phyloP scores from a whole-genome alignment of 1,140 invertebrate species.

The Drosophila pseudoobscura region DNA sequence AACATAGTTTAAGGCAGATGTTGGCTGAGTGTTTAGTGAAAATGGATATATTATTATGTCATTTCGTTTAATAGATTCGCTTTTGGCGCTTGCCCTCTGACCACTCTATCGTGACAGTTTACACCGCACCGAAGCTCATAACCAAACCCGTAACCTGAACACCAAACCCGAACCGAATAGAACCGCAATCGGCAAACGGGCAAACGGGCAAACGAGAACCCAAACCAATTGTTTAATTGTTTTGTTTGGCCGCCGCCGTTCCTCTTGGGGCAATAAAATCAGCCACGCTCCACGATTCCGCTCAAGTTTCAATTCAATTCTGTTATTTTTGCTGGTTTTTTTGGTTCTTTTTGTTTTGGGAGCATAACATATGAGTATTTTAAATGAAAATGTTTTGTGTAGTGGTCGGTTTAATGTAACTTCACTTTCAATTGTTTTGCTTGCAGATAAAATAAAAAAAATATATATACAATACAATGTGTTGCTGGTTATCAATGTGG shows the following conservation, averaged over 20 bases:
- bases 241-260: conserved; percentile 49
- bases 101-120: conserved; percentile 56
- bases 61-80: conserved; percentile 37
- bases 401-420: conserved; percentile 21
- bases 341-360: conserved; percentile 23
- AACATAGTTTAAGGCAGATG: not conserved
- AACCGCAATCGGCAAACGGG: too few species aligned
- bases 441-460: conserved; percentile 32
- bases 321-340: not conserved
- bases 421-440: conserved; percentile 47
- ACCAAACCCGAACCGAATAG: too few species aligned
- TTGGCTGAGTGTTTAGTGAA: not conserved
- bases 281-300: conserved; percentile 60
- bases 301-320: conserved; percentile 26
- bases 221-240: conserved; percentile 69
- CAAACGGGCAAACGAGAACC: conserved; percentile 5
- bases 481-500: conserved; percentile 25
- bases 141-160: conserved; percentile 19
- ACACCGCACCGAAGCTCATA: conserved; percentile 8
- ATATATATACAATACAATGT: conserved; percentile 1
- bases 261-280: conserved; percentile 64
- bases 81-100: conserved; percentile 20
- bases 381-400: conserved; percentile 35
- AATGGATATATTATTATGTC: conserved; percentile 49
- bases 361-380: conserved; percentile 7